A percentile compares a stretch with the other conserved stretches of the same genome.
Evolutionary conservation across 2,888 invertebrate genomes (phyloP).

Genomic region (Chloromyia formosa): DNA sequence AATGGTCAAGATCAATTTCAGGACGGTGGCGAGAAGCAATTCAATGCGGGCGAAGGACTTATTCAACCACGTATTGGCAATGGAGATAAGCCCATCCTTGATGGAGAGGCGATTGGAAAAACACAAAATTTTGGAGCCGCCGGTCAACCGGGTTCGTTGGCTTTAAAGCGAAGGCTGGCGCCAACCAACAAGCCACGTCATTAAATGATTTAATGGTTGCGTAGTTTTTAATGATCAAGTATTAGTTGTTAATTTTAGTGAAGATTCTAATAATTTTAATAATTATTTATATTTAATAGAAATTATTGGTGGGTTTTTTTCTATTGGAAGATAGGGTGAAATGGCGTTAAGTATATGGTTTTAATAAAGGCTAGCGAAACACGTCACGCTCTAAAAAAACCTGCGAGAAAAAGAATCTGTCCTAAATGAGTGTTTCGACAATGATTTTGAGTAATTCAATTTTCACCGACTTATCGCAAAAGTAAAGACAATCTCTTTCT

Average conservation of each 20-base stretch:
- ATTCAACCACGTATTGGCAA: conserved; percentile 28
- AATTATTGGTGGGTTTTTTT: background rate
- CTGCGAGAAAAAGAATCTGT: too few relatives aligned
- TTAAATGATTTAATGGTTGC: background rate
- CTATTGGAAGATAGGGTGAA: too few relatives aligned
- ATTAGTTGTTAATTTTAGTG: conserved; percentile 21
- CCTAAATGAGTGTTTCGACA: too few relatives aligned
- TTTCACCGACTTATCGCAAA: too few relatives aligned
- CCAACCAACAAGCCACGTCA: conserved; percentile 23
- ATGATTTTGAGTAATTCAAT: too few relatives aligned
- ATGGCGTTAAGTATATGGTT: too few relatives aligned
- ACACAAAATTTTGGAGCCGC: conserved; percentile 29
- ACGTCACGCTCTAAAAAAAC: too few relatives aligned
- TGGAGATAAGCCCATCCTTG: conserved; percentile 17
- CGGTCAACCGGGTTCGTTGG: background rate
- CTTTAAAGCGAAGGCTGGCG: background rate
- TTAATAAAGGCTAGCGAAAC: too few relatives aligned
- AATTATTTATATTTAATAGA: conserved; percentile 19
- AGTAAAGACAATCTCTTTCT: too few relatives aligned
- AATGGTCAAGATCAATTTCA: background rate
- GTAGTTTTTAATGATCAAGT: background rate
- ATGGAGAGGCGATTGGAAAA: conserved; percentile 31
- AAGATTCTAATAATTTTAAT: background rate
- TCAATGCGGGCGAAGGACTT: conserved; percentile 24
- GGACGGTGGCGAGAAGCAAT: conserved; percentile 7